These are phyloP conservation scores for Atta texana DNA, from an alignment of 1,140 invertebrate species.

Conservation along the genomic window DNA sequence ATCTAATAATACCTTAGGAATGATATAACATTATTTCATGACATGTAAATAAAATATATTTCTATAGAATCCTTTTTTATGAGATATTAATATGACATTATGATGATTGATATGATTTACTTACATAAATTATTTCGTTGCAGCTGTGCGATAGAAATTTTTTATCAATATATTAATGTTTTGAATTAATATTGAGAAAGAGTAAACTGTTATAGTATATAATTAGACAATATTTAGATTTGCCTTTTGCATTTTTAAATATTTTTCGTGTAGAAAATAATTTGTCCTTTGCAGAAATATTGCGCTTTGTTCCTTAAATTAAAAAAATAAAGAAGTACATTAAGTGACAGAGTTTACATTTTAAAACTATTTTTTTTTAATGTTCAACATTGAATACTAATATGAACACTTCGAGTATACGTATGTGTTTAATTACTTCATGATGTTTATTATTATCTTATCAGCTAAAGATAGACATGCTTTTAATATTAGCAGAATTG, in stretches of 20 bases:
- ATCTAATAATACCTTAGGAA: neutral
- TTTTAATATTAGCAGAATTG: neutral
- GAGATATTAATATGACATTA: neutral
- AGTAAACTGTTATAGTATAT: neutral
- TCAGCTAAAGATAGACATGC: neutral
- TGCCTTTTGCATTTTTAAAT: neutral
- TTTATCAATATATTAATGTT: neutral
- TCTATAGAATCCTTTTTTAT: neutral
- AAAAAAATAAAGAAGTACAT: neutral
- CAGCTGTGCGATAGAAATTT: neutral
- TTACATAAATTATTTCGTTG: neutral
- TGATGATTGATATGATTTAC: neutral
- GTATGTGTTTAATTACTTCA: neutral
- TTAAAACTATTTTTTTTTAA: neutral
- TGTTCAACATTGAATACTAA: neutral
- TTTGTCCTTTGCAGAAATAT: neutral
- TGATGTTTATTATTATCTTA: constrained; percentile 18
- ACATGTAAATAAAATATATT: neutral
- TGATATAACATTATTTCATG: neutral
- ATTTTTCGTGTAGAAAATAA: neutral
- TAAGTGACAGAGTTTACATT: neutral
- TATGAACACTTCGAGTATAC: neutral
- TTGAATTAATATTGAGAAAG: neutral
- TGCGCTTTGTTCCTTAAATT: constrained; percentile 1
- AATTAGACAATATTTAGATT: neutral